Evolutionary conservation across 2,113 vertebrate species (phyloP), one percentile per base, ranked within the genome.

Genomic region (Piprites chloris): DNA sequence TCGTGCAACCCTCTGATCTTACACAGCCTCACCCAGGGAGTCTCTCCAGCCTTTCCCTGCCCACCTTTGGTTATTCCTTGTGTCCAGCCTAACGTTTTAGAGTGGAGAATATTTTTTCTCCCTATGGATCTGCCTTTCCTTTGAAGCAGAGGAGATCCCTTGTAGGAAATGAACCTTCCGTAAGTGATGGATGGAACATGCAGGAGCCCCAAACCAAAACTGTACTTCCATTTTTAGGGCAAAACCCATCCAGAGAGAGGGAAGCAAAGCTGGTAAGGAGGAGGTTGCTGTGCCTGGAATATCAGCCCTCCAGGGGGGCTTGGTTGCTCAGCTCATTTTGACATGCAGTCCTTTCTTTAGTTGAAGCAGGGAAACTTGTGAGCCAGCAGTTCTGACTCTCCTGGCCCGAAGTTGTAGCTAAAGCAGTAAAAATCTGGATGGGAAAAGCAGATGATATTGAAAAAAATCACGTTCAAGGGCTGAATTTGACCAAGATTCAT

Each of bases 171-270:
- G 1, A 63, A 9, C 12, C 7, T 5, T 52, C 77, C 41, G 4
- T 19, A 46, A 23, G 14, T 17, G 8, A 6, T 1, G 5, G 50
- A 15, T 44, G 28, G 80, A 61, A n/a, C 8, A 5, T 4, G 1
- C 28, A 15, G 42, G 42, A 66, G 11, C 23, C 33, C 4, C 0
- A 80, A 69, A 0, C 0, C 3, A 1, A 53, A 62, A 24, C 0
- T 7, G 5, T 24, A 35, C 35, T 39, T 23, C 3, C 18, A 2
- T 35, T 75, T 74, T 78, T 41, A 15, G 23, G 56, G 39, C 47
- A 35, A 87, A 72, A 23, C 6, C 23, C 26, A 41, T 37, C 27
- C 8, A 9, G 56, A 26, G 13, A 21, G 24, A 74, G 24, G 6
- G 24, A 68, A 66, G 33, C 8, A 67, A 87, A 21, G 2, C 63